A percentile compares a stretch with the other conserved stretches of the same genome.
These are phyloP conservation scores for Prosopocoilus inquinatus DNA, from an alignment of 2,888 invertebrate species.

Conservation along the genomic window DNA sequence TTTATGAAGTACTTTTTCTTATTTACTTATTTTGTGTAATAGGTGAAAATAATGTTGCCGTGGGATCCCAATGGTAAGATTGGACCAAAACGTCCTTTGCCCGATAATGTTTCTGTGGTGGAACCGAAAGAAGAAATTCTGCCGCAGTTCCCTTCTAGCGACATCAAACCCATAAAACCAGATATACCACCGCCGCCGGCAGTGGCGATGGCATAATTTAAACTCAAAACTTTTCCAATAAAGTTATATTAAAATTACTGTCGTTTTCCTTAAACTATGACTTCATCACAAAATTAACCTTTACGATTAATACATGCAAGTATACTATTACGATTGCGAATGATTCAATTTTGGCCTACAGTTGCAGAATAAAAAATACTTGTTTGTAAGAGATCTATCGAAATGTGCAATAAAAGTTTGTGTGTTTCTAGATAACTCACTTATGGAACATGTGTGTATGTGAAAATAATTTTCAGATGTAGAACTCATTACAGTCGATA, in stretches of 20 bases:
- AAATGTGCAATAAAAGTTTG: too few relatives aligned
- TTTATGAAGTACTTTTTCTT: background rate
- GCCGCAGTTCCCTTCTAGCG: slow-evolving; percentile 71
- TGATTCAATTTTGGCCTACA: too few relatives aligned
- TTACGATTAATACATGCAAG: background rate
- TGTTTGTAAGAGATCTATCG: too few relatives aligned
- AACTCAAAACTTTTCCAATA: slow-evolving; percentile 32
- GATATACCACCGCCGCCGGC: slow-evolving; percentile 53
- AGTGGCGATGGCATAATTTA: slow-evolving; percentile 42
- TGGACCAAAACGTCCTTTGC: slow-evolving; percentile 96
- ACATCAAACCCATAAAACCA: slow-evolving; percentile 69
- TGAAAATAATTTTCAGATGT: too few relatives aligned
- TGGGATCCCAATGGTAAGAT: slow-evolving; percentile 97
- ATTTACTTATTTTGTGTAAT: slow-evolving; percentile 48
- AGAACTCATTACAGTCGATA: too few relatives aligned
- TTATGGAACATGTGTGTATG: too few relatives aligned
- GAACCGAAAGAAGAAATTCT: slow-evolving; percentile 95
- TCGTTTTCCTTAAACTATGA: background rate
- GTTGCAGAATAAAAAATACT: too few relatives aligned
- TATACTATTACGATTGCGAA: too few relatives aligned
- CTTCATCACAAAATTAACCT: background rate
- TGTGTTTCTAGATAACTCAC: too few relatives aligned
- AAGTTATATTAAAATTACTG: slow-evolving; percentile 20
- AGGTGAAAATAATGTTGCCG: slow-evolving; percentile 97
- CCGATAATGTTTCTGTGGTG: slow-evolving; percentile 94